Conservation (phyloP, 2,888 invertebrate species). For the Chloroclystis v-ata region DNA sequence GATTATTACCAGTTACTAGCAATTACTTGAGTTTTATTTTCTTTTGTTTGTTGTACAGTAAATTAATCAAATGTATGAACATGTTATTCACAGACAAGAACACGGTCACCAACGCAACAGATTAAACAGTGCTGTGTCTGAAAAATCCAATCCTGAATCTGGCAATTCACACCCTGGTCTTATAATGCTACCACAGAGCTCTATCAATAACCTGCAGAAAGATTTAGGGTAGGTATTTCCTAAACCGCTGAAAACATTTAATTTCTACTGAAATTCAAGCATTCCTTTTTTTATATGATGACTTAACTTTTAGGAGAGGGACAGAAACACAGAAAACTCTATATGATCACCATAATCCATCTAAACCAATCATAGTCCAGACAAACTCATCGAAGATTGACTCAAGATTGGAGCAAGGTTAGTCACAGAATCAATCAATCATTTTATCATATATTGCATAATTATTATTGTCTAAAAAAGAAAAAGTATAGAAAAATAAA, state of each 20-base stretch:
- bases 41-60: too few relatives aligned
- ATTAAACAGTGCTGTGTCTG: conserved; percentile 54
- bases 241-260: neutral
- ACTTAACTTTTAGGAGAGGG: conserved; percentile 41
- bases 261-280: neutral
- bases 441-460: too few relatives aligned
- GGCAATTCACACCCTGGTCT: conserved; percentile 56
- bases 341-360: conserved; percentile 72
- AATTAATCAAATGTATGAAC: too few relatives aligned
- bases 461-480: too few relatives aligned
- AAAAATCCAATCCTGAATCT: conserved; percentile 55
- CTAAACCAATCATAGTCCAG: conserved; percentile 85
- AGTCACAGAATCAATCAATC: conserved; percentile 22
- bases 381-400: conserved; percentile 62
- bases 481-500: too few relatives aligned
- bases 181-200: conserved; percentile 62
- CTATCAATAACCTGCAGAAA: conserved; percentile 57
- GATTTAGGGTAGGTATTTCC: conserved; percentile 51
- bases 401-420: conserved; percentile 66
- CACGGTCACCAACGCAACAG: conserved; percentile 49
- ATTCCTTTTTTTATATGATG: too few relatives aligned
- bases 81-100: conserved; percentile 43
- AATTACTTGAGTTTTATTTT: too few relatives aligned
- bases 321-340: conserved; percentile 62
- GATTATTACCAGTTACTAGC: conserved; percentile 5